Evolutionary conservation across 1,140 invertebrate genomes (phyloP).

Genomic region (Armadillidium nasatum): DNA sequence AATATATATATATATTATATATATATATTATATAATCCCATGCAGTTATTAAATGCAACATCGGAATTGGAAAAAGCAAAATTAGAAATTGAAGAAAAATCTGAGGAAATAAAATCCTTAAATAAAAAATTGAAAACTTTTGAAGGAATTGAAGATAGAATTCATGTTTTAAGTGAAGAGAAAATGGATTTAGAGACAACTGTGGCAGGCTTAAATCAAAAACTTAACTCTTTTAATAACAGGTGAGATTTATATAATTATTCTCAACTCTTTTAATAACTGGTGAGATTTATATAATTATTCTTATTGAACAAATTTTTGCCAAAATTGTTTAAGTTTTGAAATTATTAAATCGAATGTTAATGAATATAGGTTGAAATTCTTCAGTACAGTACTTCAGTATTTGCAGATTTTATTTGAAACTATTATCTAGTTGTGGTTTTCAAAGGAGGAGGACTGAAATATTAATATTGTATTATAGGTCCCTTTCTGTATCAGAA

Average conservation of each 20-base stretch:
- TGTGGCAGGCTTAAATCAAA: not conserved
- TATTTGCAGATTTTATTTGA: too few relatives aligned
- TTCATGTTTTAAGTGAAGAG: not conserved
- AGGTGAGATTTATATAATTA: not conserved
- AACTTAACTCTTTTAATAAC: not conserved
- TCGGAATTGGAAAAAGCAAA: not conserved
- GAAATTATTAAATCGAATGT: not conserved
- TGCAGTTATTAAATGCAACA: not conserved
- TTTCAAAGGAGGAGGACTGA: not conserved
- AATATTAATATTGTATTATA: not conserved
- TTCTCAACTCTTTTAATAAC: not conserved
- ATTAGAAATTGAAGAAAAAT: not conserved
- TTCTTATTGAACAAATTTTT: not conserved
- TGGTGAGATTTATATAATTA: not conserved
- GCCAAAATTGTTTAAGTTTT: not conserved
- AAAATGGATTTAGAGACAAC: not conserved
- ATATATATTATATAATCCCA: too few relatives aligned
- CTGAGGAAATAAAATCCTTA: not conserved
- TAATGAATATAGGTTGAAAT: not conserved
- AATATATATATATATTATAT: not conserved
- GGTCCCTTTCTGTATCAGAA: not conserved
- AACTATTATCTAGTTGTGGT: not conserved
- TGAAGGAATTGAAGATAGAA: constrained; percentile 1
- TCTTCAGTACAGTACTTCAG: too few relatives aligned
- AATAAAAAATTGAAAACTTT: not conserved